Conservation (phyloP, 1,140 invertebrate species). For the Lepidotrigona ventralis region DNA sequence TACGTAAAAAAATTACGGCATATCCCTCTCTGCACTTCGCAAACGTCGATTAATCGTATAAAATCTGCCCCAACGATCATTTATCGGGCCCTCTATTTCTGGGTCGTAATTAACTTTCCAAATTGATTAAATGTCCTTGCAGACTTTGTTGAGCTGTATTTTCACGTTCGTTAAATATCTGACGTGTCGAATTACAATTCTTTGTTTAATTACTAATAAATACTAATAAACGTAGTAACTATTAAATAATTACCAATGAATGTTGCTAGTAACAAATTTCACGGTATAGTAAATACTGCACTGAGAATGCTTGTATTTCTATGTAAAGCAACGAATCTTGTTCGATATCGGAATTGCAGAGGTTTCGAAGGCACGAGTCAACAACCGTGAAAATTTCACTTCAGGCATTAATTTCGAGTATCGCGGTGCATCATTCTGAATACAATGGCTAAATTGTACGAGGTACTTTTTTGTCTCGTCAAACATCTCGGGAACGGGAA, state of each 20-base stretch:
- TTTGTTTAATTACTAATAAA: no score
- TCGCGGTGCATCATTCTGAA: neutral
- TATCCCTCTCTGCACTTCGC: neutral
- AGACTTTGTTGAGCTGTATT: neutral
- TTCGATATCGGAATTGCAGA: neutral
- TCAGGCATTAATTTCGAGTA: neutral
- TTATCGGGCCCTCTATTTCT: neutral
- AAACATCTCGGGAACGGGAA: neutral
- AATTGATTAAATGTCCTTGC: neutral
- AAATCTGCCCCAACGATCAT: neutral
- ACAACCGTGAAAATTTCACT: neutral
- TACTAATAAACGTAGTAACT: no score
- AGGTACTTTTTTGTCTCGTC: neutral
- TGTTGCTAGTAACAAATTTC: no score
- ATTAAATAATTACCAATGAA: no score
- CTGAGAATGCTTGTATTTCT: neutral
- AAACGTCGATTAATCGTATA: neutral
- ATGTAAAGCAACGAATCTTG: neutral
- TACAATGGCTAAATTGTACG: neutral
- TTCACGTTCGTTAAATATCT: neutral
- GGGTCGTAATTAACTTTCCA: neutral
- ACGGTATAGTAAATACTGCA: no score
- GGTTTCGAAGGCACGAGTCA: neutral
- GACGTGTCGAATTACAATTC: neutral
- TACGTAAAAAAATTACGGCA: conserved; percentile 21